Conservation (phyloP, 1,140 invertebrate genomes). For the Idris sp. region DNA sequence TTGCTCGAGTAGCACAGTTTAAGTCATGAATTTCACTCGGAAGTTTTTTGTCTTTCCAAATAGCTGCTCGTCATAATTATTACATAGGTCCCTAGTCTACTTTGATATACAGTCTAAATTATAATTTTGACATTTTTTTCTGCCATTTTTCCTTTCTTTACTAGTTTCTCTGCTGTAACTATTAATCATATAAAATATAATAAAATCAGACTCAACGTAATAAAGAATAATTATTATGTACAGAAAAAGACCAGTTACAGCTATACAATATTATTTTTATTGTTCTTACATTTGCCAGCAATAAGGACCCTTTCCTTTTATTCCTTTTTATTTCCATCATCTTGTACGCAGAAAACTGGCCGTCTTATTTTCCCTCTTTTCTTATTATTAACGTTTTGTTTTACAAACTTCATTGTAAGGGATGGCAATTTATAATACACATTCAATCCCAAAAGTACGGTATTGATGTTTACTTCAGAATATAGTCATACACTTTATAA, state of each 20-base stretch:
- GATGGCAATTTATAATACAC: too few relatives aligned
- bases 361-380: constrained; percentile 5
- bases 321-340: too few relatives aligned
- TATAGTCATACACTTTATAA: background rate
- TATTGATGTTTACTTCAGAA: constrained; percentile 4
- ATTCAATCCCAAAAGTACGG: too few relatives aligned
- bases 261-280: constrained; percentile 66
- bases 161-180: constrained; percentile 36
- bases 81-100: constrained; percentile 5
- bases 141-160: constrained; percentile 56
- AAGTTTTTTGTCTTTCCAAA: too few relatives aligned
- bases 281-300: constrained; percentile 46
- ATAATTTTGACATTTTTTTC: constrained; percentile 70
- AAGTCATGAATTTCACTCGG: constrained; percentile 1
- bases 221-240: constrained; percentile 70
- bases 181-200: constrained; percentile 70
- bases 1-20: constrained; percentile 5
- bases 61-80: too few relatives aligned
- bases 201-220: constrained; percentile 48
- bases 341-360: too few relatives aligned
- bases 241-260: constrained; percentile 36
- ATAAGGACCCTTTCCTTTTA: too few relatives aligned
- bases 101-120: constrained; percentile 67
- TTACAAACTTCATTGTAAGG: too few relatives aligned
- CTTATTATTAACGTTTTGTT: constrained; percentile 2